These are phyloP conservation scores for Scortum barcoo DNA, from an alignment of 2,113 vertebrate genomes.

Conservation along the genomic window DNA sequence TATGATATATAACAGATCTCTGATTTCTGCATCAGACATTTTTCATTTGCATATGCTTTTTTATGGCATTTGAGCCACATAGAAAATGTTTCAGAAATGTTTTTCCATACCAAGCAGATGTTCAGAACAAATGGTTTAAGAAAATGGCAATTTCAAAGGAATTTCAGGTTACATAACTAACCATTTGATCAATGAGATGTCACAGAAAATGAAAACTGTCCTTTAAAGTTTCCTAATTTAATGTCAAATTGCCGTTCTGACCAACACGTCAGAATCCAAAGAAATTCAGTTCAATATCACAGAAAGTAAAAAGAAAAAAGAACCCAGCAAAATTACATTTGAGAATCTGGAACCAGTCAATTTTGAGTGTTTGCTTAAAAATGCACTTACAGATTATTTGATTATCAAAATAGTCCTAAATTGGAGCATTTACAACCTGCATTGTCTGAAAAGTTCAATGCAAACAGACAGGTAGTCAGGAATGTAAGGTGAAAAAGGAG, in stretches of 20 bases:
- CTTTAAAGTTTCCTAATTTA: not conserved
- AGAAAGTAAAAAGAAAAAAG: not conserved
- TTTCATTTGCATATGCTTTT: not conserved
- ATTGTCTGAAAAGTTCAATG: not conserved
- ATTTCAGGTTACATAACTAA: not conserved
- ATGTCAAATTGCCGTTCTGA: not conserved
- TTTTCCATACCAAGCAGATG: too few relatives aligned
- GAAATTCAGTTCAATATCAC: not conserved
- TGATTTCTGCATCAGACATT: too few relatives aligned
- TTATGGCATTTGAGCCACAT: not conserved
- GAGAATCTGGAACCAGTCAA: not conserved
- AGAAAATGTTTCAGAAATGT: not conserved
- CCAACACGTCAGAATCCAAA: not conserved
- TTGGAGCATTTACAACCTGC: not conserved
- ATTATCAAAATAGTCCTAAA: too few relatives aligned
- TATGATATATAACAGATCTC: too few relatives aligned
- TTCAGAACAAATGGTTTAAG: not conserved
- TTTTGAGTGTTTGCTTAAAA: not conserved
- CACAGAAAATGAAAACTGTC: not conserved
- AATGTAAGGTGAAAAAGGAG: conserved; percentile 23
- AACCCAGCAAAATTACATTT: not conserved
- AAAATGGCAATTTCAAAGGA: not conserved
- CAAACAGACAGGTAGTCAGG: conserved; percentile 23
- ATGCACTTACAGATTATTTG: too few relatives aligned
- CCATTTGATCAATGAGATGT: not conserved